These are phyloP conservation scores for Phyllostomus hastatus DNA, from an alignment of 2,113 vertebrate species.

Conservation along the genomic window DNA sequence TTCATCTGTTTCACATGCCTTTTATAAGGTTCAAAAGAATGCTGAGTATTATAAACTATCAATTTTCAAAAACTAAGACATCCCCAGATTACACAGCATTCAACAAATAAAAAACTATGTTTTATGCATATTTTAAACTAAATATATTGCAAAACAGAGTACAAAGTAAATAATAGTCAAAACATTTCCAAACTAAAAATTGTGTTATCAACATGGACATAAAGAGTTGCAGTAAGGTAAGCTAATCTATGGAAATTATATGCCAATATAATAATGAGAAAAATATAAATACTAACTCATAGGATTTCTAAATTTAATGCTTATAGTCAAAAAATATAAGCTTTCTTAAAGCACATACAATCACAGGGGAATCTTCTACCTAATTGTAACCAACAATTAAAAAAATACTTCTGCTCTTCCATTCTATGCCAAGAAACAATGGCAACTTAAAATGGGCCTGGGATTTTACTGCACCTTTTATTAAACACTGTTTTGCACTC, in stretches of 20 bases:
- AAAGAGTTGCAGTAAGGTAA: slow-evolving; percentile 5
- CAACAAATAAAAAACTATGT: background rate
- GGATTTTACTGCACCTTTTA: slow-evolving; percentile 32
- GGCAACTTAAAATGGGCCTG: background rate
- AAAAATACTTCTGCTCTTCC: background rate
- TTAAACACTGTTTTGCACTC: slow-evolving; percentile 2
- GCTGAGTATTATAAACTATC: background rate
- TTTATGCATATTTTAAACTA: slow-evolving; percentile 23
- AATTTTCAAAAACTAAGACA: slow-evolving; percentile 17
- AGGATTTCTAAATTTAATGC: slow-evolving; percentile 34
- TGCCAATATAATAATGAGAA: background rate
- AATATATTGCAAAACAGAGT: slow-evolving; percentile 11
- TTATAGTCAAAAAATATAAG: slow-evolving; percentile 7
- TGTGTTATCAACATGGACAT: background rate
- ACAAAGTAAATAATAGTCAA: slow-evolving; percentile 2
- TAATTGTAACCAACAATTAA: background rate
- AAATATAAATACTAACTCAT: slow-evolving; percentile 14
- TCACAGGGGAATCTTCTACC: background rate
- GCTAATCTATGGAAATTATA: background rate
- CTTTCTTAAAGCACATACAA: background rate
- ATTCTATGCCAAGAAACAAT: slow-evolving; percentile 35
- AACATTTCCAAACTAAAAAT: slow-evolving; percentile 2
- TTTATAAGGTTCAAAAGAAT: background rate
- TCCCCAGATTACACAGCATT: background rate
- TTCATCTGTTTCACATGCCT: background rate